Evolutionary conservation across 2,113 vertebrate species (phyloP).

Genomic region (Pogona vitticeps): DNA sequence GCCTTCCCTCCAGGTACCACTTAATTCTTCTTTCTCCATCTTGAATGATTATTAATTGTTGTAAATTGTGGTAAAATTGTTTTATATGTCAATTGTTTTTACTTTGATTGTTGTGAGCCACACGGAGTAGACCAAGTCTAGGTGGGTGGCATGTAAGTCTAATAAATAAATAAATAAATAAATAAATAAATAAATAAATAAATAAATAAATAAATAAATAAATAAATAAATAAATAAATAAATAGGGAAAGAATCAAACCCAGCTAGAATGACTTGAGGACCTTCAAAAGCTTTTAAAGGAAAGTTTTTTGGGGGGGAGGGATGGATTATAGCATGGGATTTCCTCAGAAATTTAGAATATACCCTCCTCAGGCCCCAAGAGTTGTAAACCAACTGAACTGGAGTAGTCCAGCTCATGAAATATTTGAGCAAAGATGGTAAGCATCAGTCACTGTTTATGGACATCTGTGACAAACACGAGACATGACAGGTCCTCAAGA

Average conservation of each 20-base stretch:
- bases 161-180: too few species aligned
- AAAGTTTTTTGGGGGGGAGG: constrained; percentile 33
- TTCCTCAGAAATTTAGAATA: constrained; percentile 47
- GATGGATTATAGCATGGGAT: constrained; percentile 24
- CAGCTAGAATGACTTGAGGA: constrained; percentile 47
- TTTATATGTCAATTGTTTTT: too few species aligned
- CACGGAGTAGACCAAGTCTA: too few species aligned
- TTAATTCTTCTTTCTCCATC: too few species aligned
- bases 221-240: constrained; percentile 37
- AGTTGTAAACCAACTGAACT: constrained; percentile 39
- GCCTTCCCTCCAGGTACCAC: too few species aligned
- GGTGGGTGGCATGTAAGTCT: too few species aligned
- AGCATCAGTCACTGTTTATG: constrained; percentile 24
- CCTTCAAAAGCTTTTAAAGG: constrained; percentile 59
- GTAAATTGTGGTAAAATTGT: too few species aligned
- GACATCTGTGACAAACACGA: constrained; percentile 8
- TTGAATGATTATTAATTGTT: too few species aligned
- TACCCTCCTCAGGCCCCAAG: constrained; percentile 33
- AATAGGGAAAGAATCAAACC: constrained; percentile 48
- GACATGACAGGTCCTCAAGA: neutral
- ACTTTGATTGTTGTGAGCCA: too few species aligned
- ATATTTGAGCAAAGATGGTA: constrained; percentile 2
- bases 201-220: too few species aligned
- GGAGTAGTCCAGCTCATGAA: constrained; percentile 39
- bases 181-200: too few species aligned